Conservation (phyloP, 2,888 invertebrate genomes). For the Nomada hirtipes region DNA sequence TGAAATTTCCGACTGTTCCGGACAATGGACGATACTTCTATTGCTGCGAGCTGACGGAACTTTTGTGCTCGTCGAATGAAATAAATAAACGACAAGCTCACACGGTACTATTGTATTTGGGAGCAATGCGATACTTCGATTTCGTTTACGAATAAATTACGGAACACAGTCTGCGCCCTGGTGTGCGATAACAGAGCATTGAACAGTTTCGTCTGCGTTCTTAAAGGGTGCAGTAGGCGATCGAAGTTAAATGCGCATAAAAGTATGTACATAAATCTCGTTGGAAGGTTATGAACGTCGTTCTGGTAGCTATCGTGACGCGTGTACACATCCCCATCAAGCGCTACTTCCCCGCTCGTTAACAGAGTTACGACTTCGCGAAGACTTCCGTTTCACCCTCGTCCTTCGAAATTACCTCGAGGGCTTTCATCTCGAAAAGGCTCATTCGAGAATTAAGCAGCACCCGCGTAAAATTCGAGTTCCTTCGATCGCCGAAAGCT, state of each 20-base stretch:
- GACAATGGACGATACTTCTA: no score
- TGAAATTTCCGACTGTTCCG: no score
- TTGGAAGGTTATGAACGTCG: neutral
- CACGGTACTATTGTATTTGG: no score
- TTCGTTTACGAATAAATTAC: no score
- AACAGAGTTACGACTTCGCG: conserved; percentile 44
- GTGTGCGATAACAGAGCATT: neutral
- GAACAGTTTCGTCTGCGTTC: neutral
- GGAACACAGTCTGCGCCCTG: neutral
- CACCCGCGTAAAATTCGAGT: conserved; percentile 3
- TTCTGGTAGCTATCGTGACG: neutral
- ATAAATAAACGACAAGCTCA: no score
- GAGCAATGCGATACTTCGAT: no score
- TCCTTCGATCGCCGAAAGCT: neutral
- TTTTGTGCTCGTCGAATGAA: no score
- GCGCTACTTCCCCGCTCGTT: conserved; percentile 52
- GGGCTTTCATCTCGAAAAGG: conserved; percentile 6
- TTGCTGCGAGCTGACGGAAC: no score
- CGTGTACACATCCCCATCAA: conserved; percentile 3
- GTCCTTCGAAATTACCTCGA: neutral
- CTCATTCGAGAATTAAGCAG: conserved; percentile 3
- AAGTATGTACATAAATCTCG: neutral
- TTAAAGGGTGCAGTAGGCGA: no score
- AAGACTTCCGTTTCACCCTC: conserved; percentile 46
- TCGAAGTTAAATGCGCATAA: neutral